phyloP scores from a whole-genome alignment of 2,113 vertebrate genomes.

The Mus musculus region DNA sequence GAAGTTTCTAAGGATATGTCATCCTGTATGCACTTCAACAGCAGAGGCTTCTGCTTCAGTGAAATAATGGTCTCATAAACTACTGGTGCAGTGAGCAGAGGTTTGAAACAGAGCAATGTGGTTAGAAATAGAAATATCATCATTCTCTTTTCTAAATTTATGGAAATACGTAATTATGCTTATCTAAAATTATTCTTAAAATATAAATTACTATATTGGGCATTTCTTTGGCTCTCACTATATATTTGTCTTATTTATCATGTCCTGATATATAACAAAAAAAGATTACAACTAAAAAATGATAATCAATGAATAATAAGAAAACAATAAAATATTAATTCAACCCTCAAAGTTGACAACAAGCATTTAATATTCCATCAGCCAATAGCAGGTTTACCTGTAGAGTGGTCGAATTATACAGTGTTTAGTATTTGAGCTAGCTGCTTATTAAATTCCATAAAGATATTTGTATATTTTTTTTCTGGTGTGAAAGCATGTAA shows the following conservation, averaged over 20 bases:
- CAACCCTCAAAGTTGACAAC: background rate
- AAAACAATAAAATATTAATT: background rate
- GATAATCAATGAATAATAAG: background rate
- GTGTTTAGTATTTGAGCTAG: background rate
- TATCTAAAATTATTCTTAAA: background rate
- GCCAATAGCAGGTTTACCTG: background rate
- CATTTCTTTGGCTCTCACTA: background rate
- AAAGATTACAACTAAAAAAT: background rate
- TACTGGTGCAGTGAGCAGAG: background rate
- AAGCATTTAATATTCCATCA: conserved; percentile 11
- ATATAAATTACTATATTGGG: background rate
- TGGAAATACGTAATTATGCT: background rate
- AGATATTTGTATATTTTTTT: conserved; percentile 45
- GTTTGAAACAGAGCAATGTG: background rate
- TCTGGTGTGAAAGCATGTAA: background rate
- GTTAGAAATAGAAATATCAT: background rate
- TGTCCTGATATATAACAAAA: background rate
- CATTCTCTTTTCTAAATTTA: background rate
- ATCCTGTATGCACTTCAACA: rapidly evolving
- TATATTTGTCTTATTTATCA: background rate
- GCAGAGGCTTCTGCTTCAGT: too few relatives aligned
- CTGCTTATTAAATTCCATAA: background rate
- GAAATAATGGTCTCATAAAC: background rate
- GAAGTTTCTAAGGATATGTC: background rate
- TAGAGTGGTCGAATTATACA: background rate